phyloP scores from a whole-genome alignment of 2,888 invertebrate genomes.

The Hypercompe scribonia region DNA sequence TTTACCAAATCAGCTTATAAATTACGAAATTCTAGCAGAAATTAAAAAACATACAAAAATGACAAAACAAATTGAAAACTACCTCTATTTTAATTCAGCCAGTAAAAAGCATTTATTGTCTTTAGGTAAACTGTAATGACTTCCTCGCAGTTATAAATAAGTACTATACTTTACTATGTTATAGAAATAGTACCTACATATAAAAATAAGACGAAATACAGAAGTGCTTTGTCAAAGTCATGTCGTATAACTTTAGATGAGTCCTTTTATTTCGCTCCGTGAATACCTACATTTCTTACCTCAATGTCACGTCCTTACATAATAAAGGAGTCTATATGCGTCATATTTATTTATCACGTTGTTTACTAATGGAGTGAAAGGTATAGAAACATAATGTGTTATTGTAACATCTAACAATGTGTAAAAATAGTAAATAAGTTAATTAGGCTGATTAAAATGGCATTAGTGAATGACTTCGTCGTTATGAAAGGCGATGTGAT shows the following conservation, averaged over 20 bases:
- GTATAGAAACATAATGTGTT: background rate
- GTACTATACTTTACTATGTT: background rate
- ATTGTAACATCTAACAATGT: background rate
- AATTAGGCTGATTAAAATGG: background rate
- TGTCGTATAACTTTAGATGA: background rate
- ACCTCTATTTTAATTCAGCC: no score
- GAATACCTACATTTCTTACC: background rate
- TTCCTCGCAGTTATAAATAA: background rate
- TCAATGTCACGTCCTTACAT: conserved; percentile 7
- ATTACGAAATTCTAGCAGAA: no score
- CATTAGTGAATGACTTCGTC: background rate
- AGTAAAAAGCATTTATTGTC: background rate
- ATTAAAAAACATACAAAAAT: background rate
- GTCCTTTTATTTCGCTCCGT: background rate
- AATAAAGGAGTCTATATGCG: background rate
- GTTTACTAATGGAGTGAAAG: background rate
- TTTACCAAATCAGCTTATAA: no score
- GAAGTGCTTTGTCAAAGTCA: background rate
- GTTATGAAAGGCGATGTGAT: background rate
- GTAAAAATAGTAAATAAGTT: background rate
- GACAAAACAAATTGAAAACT: background rate
- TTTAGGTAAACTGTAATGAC: background rate
- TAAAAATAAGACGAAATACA: background rate
- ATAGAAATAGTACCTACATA: background rate
- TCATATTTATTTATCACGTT: background rate